Conservation (phyloP, 2,797 vertebrate genomes). For the Avahi laniger region DNA sequence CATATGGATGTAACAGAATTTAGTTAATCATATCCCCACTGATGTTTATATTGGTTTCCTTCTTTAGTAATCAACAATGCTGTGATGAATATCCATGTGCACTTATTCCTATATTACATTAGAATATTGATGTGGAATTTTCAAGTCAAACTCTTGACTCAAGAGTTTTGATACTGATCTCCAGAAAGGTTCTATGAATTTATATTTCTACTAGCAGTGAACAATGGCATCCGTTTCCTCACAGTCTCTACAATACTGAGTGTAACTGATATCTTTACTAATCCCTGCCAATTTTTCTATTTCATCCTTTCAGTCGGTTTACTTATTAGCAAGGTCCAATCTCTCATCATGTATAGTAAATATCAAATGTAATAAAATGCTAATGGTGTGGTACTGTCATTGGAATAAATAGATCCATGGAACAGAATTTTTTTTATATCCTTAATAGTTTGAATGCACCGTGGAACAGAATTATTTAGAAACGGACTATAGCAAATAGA, state of each 20-base stretch:
- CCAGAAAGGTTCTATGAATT: neutral
- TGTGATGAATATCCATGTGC: neutral
- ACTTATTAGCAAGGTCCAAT: neutral
- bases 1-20: neutral
- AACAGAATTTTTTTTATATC: too few relatives aligned
- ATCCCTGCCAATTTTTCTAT: neutral
- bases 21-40: neutral
- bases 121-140: neutral
- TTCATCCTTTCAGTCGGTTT: neutral
- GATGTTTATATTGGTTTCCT: neutral
- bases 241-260: neutral
- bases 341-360: neutral
- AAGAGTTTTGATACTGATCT: neutral
- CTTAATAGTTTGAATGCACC: too few relatives aligned
- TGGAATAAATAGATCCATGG: neutral
- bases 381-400: neutral
- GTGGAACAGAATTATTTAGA: neutral
- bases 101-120: neutral
- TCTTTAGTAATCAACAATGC: neutral
- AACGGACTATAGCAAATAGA: neutral
- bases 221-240: neutral
- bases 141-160: constrained; percentile 9
- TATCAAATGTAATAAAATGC: neutral
- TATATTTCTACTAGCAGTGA: neutral
- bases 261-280: neutral